These are phyloP conservation scores for Sibirionetta formosa DNA, from an alignment of 2,797 vertebrate genomes.

Conservation along the genomic window DNA sequence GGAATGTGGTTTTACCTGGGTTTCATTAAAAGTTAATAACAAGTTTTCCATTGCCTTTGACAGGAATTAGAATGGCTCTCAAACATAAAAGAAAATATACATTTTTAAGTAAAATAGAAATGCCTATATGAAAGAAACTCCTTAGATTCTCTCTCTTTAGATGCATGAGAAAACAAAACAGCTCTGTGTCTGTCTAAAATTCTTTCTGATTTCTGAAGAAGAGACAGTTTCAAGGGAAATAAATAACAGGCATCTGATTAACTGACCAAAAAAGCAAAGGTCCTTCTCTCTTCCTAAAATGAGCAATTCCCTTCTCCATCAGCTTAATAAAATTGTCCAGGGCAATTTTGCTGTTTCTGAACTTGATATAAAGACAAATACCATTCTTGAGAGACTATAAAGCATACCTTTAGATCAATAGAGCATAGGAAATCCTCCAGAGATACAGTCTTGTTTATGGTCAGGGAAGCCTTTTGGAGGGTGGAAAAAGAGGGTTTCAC, in stretches of 20 bases:
- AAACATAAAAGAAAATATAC: not conserved
- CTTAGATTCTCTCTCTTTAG: not conserved
- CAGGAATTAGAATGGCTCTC: not conserved
- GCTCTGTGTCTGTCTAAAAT: not conserved
- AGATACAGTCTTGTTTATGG: conserved; percentile 64
- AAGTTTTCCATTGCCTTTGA: not conserved
- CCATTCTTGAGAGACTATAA: conserved; percentile 20
- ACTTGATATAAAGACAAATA: conserved; percentile 53
- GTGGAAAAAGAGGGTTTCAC: conserved; percentile 65
- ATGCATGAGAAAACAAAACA: not conserved
- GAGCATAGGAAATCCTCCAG: conserved; percentile 68
- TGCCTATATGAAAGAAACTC: not conserved
- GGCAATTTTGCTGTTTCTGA: conserved; percentile 41
- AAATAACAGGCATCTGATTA: conserved; percentile 38
- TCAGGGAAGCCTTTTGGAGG: conserved; percentile 55
- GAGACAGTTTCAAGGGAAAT: conserved; percentile 1
- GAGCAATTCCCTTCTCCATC: conserved; percentile 49
- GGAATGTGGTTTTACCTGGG: not conserved
- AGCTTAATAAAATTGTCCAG: conserved; percentile 49
- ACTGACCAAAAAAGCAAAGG: conserved; percentile 42
- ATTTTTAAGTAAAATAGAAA: not conserved
- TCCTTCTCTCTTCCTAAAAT: conserved; percentile 63
- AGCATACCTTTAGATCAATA: conserved; percentile 39
- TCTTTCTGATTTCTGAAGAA: not conserved
- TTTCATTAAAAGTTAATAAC: not conserved